Base-by-base conservation (phyloP, 2,113 vertebrate genomes). In the Clinocottus analis region DNA sequence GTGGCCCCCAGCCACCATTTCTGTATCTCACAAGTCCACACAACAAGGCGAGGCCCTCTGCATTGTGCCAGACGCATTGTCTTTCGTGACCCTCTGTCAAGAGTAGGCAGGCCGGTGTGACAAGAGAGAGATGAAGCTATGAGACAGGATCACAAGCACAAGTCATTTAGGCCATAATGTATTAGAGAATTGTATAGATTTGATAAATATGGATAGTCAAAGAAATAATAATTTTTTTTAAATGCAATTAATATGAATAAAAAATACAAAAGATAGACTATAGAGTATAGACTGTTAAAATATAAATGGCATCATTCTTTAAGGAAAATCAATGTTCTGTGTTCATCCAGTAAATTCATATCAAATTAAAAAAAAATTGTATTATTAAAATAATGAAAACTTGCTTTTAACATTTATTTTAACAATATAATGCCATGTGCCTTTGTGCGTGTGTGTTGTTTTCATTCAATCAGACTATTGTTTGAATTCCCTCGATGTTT, bases 41-140 rank as follows among this genome's bases (percentile, higher is more conserved):
- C 47, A 81, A 73, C 55, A 39, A 62, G 37, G 21, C 13, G 3
- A 80, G 66, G 68, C 75, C 75, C 69, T 79, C 47, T 83, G 84
- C 86, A 82, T 82, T 87, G 82, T 88, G 82, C 75, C 70, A 78
- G 74, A 84, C 84, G 71, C 77, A 82, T 73, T 91, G 87, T 91
- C 85, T 77, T 63, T 74, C 65, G 51, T 85, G 87, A 92, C 84
- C 80, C 66, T 79, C 83, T 84, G 90, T 88, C 82, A 88, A 90
- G 82, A 85, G 72, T 27, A 65, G 47, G 61, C 66, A 67, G 77
- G 55, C 60, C 47, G 75, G 25, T n/a, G n/a, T 83, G 56, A 41
- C 41, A 41, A 67, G 7, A 37, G 19, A 16, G 27, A 45, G 5
- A 70, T 31, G 17, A 12, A 12, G 33, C 19, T 43, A 21, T 59